Evolutionary conservation across 2,797 vertebrate genomes (phyloP), one percentile per base, ranked within the genome.

Genomic region (Glyptemys insculpta): DNA sequence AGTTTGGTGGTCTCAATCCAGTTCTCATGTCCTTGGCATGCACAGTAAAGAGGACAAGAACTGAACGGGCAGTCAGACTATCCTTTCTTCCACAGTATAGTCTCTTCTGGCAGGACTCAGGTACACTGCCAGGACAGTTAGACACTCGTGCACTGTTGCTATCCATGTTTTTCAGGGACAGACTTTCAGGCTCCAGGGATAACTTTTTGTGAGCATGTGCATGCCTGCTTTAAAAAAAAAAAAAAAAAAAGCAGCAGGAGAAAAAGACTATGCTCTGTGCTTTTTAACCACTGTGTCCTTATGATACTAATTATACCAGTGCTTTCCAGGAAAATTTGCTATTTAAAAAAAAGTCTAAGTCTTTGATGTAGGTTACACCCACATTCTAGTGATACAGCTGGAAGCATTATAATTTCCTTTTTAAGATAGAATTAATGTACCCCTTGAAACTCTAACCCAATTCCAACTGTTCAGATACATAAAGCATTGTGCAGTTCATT

Each of bases 381-480:
- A 44, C 14, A 94, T 85, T 82, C 76, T 0, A 47, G 25, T 90
- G 65, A 86, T 81, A 27, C 31, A 81, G 56, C 65, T 90, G 68
- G 14, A 96, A 37, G 4, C 90, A 89, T 14, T 49, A 37, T n/a
- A 78, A 62, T 90, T 88, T 89, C 74, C 21, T 68, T 95, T 92
- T n/a, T 87, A 82, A 83, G 81, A 86, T 0, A 82, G 19, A 80
- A 92, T 76, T 47, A 94, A 83, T 25, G n/a, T 37, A 68, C 2
- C 34, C 31, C 31, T 76, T 49, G 85, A 57, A 68, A 86, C 52
- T 19, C 4, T 18, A 56, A 44, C 44, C 72, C 56, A 79, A 92
- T 44, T 93, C 41, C 95, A 97, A 89, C 85, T 95, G 72, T 76
- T 92, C 83, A 44, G 3, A 2, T 79, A 54, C 56, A 88, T n/a